These are phyloP conservation scores for Reinhardtius hippoglossoides DNA, from an alignment of 2,113 vertebrate genomes.

Conservation along the genomic window DNA sequence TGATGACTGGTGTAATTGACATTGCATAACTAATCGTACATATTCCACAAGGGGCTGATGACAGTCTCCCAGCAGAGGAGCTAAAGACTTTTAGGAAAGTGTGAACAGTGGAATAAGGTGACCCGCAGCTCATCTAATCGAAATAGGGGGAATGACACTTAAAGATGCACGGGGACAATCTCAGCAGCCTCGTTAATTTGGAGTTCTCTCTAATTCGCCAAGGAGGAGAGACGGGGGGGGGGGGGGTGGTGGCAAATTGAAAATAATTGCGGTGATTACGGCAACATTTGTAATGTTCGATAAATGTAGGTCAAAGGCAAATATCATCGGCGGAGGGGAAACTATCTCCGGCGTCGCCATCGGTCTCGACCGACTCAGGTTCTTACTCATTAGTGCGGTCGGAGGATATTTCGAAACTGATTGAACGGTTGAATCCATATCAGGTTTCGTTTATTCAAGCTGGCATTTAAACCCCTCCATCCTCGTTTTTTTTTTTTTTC, in stretches of 20 bases:
- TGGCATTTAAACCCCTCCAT: background rate
- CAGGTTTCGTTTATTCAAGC: background rate
- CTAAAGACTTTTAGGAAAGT: constrained; percentile 62
- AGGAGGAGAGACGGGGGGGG: constrained; percentile 49
- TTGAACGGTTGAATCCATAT: background rate
- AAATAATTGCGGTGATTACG: constrained; percentile 75
- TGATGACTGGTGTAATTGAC: constrained; percentile 77
- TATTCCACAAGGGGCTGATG: constrained; percentile 63
- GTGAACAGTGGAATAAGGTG: constrained; percentile 69
- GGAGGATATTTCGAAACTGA: constrained; percentile 30
- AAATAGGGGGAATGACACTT: constrained; percentile 65
- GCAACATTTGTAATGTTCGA: constrained; percentile 65
- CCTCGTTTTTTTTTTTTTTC: background rate
- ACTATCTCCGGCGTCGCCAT: constrained; percentile 10
- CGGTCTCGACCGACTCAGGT: constrained; percentile 24
- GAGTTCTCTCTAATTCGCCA: constrained; percentile 59
- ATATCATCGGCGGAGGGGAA: constrained; percentile 17
- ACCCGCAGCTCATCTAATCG: constrained; percentile 69
- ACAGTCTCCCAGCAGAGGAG: constrained; percentile 53
- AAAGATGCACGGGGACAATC: constrained; percentile 65
- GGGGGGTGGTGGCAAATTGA: constrained; percentile 65
- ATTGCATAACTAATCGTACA: constrained; percentile 77
- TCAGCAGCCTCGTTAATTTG: constrained; percentile 55
- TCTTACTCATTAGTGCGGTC: constrained; percentile 1
- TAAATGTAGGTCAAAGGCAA: constrained; percentile 69